Conservation (phyloP, 2,113 vertebrate species). For the Vidua chalybeata region DNA sequence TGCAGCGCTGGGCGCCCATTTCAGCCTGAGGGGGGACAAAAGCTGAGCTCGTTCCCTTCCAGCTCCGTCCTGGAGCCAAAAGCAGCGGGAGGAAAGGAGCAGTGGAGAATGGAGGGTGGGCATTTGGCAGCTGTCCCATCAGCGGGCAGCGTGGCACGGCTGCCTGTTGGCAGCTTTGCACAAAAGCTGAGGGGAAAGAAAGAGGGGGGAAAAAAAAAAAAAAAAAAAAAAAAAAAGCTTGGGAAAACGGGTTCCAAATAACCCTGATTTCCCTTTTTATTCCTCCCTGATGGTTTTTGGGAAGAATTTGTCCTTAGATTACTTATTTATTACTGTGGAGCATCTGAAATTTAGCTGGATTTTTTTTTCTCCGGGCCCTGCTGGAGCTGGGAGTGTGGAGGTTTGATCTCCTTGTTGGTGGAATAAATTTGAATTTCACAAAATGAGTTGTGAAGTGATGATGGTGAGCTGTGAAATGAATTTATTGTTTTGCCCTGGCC, state of each 20-base stretch:
- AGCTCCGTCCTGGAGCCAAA: background rate
- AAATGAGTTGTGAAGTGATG: background rate
- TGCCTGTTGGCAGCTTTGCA: background rate
- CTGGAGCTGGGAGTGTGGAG: rapidly evolving
- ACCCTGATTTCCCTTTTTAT: background rate
- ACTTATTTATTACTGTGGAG: rapidly evolving
- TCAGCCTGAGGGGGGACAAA: background rate
- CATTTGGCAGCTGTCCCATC: background rate
- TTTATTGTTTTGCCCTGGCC: background rate
- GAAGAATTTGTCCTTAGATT: background rate
- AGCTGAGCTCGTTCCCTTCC: background rate
- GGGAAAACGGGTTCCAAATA: background rate
- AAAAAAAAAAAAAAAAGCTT: background rate
- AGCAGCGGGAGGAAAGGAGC: background rate
- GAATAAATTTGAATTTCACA: background rate
- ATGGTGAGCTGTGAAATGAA: background rate
- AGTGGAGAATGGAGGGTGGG: constrained; percentile 1
- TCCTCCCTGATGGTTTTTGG: background rate
- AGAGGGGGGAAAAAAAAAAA: background rate
- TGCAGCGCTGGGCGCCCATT: rapidly evolving
- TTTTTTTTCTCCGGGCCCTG: background rate
- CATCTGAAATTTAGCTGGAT: background rate
- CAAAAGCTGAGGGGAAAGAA: background rate
- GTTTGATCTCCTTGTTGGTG: rapidly evolving
- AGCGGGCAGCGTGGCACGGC: background rate